Percentiles rank a stretch among this genome's conserved stretches.
phyloP scores from a whole-genome alignment of 2,797 vertebrate species.

The Melanotaenia boesemani region DNA sequence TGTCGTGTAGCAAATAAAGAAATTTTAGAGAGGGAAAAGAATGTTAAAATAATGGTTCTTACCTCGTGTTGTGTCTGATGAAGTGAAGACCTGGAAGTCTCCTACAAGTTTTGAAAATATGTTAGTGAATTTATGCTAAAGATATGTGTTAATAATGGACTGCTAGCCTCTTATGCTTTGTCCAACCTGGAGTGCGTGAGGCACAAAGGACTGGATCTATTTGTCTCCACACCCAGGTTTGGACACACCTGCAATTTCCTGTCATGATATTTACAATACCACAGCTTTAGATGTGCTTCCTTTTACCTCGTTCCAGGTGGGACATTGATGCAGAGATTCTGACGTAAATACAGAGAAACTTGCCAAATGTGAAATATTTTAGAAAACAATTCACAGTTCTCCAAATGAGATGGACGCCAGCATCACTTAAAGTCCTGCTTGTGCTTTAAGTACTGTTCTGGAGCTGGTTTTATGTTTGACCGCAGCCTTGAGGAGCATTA shows the following conservation, averaged over 20 bases:
- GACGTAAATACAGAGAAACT: background rate
- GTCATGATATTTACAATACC: conserved; percentile 48
- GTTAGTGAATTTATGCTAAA: conserved; percentile 29
- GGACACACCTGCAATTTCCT: conserved; percentile 81
- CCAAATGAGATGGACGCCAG: conserved; percentile 11
- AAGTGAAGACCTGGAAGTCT: conserved; percentile 35
- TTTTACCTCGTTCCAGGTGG: background rate
- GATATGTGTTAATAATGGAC: conserved; percentile 7
- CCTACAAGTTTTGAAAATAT: conserved; percentile 41
- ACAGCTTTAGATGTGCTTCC: conserved; percentile 24
- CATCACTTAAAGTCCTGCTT: conserved; percentile 18
- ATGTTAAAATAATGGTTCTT: conserved; percentile 20
- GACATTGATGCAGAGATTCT: background rate
- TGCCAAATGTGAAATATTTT: conserved; percentile 4
- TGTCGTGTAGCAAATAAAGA: background rate
- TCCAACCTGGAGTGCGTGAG: conserved; percentile 36
- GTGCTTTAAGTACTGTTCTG: conserved; percentile 14
- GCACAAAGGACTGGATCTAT: conserved; percentile 51
- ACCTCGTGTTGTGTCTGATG: conserved; percentile 53
- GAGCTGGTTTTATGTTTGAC: conserved; percentile 36
- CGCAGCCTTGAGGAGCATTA: conserved; percentile 44
- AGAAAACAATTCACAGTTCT: conserved; percentile 8
- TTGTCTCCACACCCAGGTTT: conserved; percentile 73
- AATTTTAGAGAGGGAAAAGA: background rate
- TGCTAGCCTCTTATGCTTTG: conserved; percentile 27